A percentile compares a stretch with the other conserved stretches of the same genome.
phyloP scores from a whole-genome alignment of 2,113 vertebrate genomes.

The Carollia perspicillata region DNA sequence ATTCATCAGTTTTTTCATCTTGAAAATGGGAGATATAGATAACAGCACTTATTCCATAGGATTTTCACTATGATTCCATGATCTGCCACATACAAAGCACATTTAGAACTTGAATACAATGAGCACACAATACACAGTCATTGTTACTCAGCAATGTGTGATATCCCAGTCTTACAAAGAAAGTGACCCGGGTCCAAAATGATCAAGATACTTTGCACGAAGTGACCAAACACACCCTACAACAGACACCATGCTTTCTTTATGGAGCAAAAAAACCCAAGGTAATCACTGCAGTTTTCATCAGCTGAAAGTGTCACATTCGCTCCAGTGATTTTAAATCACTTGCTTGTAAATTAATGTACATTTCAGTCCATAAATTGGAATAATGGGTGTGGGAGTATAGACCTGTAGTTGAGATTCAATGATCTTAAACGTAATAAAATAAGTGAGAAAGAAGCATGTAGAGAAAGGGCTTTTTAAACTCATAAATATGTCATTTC shows the following conservation, averaged over 20 bases:
- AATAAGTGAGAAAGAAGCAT: not conserved
- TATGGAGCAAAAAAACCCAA: not conserved
- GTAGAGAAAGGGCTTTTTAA: not conserved
- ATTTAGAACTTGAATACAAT: not conserved
- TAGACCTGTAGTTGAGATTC: not conserved
- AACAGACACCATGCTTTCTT: not conserved
- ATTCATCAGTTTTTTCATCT: not conserved
- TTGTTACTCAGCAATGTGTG: not conserved
- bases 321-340: slow-evolving; percentile 14
- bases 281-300: not conserved
- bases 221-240: not conserved
- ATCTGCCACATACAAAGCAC: not conserved
- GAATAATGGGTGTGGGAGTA: not conserved
- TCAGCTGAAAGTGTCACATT: not conserved
- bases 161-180: not conserved
- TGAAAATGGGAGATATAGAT: not conserved
- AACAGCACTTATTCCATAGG: not conserved
- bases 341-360: slow-evolving; percentile 33
- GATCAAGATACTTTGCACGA: not conserved
- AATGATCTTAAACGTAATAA: slow-evolving; percentile 5
- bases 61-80: not conserved
- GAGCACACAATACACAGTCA: not conserved
- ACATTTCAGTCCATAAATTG: not conserved
- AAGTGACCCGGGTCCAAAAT: not conserved
- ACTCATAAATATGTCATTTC: not conserved